These are phyloP conservation scores for Sacculina carcini DNA, from an alignment of 2,888 invertebrate genomes.

Conservation along the genomic window DNA sequence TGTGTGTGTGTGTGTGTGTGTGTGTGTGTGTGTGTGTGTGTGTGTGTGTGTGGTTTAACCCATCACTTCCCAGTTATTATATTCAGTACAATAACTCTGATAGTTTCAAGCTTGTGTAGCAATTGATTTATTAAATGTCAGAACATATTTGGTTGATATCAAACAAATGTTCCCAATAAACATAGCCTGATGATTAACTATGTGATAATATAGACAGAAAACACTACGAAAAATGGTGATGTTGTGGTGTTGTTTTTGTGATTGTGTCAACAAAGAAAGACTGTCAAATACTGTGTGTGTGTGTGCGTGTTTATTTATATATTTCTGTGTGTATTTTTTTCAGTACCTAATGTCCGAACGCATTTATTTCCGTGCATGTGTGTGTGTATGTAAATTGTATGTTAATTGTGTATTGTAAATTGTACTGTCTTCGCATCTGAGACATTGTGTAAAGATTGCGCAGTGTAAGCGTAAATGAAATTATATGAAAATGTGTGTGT, in stretches of 20 bases:
- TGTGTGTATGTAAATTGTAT: neutral
- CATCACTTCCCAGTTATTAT: too few species aligned
- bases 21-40: constrained; percentile 16
- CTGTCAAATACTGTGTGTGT: too few species aligned
- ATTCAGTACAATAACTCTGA: too few species aligned
- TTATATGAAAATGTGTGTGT: neutral
- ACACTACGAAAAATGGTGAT: too few species aligned
- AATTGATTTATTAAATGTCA: too few species aligned
- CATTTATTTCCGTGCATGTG: neutral
- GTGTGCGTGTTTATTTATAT: neutral
- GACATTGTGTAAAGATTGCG: neutral
- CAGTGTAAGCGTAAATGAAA: neutral
- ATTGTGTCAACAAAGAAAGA: too few species aligned
- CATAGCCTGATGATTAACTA: neutral
- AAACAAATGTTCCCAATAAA: too few species aligned
- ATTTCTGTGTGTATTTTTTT: neutral
- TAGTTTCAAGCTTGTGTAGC: too few species aligned
- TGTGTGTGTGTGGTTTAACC: too few species aligned
- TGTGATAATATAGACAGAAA: too few species aligned
- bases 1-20: too few species aligned
- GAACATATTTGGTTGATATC: constrained; percentile 3
- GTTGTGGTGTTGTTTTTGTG: too few species aligned
- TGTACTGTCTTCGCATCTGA: neutral
- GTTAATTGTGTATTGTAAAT: neutral
- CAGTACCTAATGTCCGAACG: neutral